Evolutionary conservation across 2,797 vertebrate species (phyloP), one percentile per base, ranked within the genome.

Genomic region (Hephaestus fuliginosus): DNA sequence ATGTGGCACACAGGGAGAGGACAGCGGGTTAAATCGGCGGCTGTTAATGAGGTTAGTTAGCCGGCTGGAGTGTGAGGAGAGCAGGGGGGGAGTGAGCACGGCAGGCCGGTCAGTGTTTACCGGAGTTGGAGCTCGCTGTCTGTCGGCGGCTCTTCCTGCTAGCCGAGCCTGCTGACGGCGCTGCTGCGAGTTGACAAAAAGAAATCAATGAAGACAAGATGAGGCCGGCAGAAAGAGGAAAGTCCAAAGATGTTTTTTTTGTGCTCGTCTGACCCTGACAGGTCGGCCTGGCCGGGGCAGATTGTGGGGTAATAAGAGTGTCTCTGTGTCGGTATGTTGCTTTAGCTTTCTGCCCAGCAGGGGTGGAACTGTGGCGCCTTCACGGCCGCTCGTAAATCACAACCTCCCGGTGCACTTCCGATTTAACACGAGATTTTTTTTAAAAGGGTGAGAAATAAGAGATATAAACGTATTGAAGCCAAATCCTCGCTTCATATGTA

Each of bases 281-380:
- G 49, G 5, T 2, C 20, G 41, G 4, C 15, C 69, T 20, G 4
- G 25, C 7, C 8, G 3, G 14, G 72, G 22, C 22, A 70, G 55
- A 15, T 36, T 28, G 46, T 46, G 22, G 8, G 41, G 28, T 58
- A 39, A 63, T 22, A 15, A 12, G 25, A 33, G 67, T 44, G 3
- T 57, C n/a, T 20, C 58, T 79, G 82, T 85, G 77, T 86, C 81
- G 85, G 84, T 89, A 84, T 90, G 87, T 71, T 69, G 73, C 62
- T 75, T 74, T 22, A 49, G 68, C 65, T 74, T 88, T 78, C 89
- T 82, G 70, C 80, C 83, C 83, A 78, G 87, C 79, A 87, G 86
- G 89, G 90, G 89, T 86, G 93, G 83, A 87, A 90, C 86, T 4
- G 7, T 67, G 93, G 65, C 13, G 87, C 93, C 11, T 91, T 93